Evolutionary conservation across 2,113 vertebrate genomes (phyloP), one percentile per base, ranked within the genome.

Genomic region (Carlito syrichta): DNA sequence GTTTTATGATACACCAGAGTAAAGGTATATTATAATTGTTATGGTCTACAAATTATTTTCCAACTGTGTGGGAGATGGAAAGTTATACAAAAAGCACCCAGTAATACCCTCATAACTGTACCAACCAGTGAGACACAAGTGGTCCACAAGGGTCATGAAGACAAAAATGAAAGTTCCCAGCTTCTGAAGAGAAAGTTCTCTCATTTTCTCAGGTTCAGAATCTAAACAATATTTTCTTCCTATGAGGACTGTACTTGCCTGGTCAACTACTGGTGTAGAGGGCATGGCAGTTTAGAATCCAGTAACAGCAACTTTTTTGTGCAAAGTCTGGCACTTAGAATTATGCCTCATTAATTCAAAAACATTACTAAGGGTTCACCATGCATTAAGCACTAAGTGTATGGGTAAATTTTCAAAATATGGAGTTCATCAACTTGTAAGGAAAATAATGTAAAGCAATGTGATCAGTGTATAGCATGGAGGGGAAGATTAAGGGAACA

Each of bases 71-170:
- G 5, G 54, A 82, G 13, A 86, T 82, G 77, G 20, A 62, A 93
- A 91, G 40, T 60, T 94, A 30, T 95, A 95, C 27, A 90, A 95
- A 97, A 91, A 98, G 95, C 93, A 98, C 95, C 95, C 68, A 45
- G 9, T 23, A 86, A 79, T 68, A 78, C 96, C 91, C 82, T 84
- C 78, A 56, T n/a, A 93, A 83, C n/a, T 96, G 22, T 85, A 96
- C 35, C 73, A 93, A 90, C 20, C 52, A 94, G 86, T 76, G 63
- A 92, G 60, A 83, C 74, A 71, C 79, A 76, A 50, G 13, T 62
- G 73, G 62, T 66, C 22, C 16, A 89, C 62, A 92, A 86, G 14
- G 73, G 71, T 85, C 40, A 66, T 74, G 54, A 95, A 85, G 86
- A 87, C 89, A 96, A 97, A n/a, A 93, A 86, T 27, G 30, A 43